phyloP scores from a whole-genome alignment of 2,888 invertebrate species.

The Tetheella fluctuosa region DNA sequence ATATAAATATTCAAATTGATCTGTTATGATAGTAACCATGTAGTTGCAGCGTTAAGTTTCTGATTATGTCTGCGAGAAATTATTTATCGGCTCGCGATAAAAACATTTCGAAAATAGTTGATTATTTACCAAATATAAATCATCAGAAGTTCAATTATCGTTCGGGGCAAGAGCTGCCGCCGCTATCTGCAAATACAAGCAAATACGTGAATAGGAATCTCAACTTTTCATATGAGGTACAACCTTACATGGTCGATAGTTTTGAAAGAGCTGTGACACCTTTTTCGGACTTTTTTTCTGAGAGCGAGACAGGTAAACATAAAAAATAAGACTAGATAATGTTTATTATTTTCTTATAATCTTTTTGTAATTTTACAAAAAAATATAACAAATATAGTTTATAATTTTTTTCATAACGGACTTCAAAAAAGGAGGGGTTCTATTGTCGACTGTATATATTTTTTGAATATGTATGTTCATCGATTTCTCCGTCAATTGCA shows the following conservation, averaged over 20 bases:
- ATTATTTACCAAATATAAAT: conserved; percentile 74
- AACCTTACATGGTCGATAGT: conserved; percentile 56
- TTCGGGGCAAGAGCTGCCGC: conserved; percentile 60
- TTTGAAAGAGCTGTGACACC: conserved; percentile 69
- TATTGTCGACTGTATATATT: too few species aligned
- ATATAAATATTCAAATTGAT: conserved; percentile 21
- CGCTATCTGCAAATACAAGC: conserved; percentile 64
- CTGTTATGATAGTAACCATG: conserved; percentile 28
- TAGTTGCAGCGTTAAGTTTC: conserved; percentile 28
- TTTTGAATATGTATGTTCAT: too few species aligned
- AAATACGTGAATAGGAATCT: conserved; percentile 68
- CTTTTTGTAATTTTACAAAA: too few species aligned
- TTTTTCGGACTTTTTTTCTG: conserved; percentile 77
- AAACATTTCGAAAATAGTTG: conserved; percentile 65
- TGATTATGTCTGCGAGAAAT: conserved; percentile 79
- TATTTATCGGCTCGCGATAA: conserved; percentile 73
- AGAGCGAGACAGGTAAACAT: conserved; percentile 70
- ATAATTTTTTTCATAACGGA: too few species aligned
- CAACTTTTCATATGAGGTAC: conserved; percentile 62
- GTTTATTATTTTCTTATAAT: too few species aligned
- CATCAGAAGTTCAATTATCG: conserved; percentile 66
- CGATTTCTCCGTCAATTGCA: too few species aligned
- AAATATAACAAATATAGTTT: too few species aligned
- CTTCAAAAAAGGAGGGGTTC: too few species aligned
- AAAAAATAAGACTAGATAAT: too few species aligned